These are phyloP conservation scores for Microcaecilia unicolor DNA, from an alignment of 2,797 vertebrate species.

Conservation along the genomic window DNA sequence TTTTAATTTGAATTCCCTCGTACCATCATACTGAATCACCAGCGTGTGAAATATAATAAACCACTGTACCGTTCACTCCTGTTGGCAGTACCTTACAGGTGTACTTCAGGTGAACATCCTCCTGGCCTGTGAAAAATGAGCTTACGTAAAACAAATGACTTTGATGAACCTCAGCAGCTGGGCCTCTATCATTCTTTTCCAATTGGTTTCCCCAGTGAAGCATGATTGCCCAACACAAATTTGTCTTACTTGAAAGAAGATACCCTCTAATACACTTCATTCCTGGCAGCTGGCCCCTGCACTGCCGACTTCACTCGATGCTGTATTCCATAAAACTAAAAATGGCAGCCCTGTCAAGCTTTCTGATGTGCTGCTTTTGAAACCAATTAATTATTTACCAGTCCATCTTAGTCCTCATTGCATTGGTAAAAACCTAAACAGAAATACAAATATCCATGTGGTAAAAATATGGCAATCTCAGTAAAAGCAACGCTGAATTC, in stretches of 20 bases:
- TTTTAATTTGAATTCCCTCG: conserved; percentile 16
- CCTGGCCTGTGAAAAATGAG: conserved; percentile 97
- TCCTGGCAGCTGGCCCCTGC: conserved; percentile 22
- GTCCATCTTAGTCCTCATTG: conserved; percentile 20
- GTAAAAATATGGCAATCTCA: conserved; percentile 3
- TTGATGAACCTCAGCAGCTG: conserved; percentile 88
- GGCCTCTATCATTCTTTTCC: conserved; percentile 96
- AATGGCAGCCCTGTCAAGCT: conserved; percentile 18
- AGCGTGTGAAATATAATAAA: conserved; percentile 98
- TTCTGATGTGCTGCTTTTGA: conserved; percentile 10
- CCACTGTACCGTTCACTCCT: conserved; percentile 90
- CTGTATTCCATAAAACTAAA: conserved; percentile 7
- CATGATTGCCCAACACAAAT: conserved; percentile 68
- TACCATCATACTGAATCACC: conserved; percentile 65
- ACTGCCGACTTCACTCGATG: conserved; percentile 38
- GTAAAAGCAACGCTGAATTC: background rate
- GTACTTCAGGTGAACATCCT: conserved; percentile 85
- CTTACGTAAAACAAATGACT: conserved; percentile 77
- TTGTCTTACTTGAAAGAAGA: conserved; percentile 91
- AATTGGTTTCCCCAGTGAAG: conserved; percentile 82
- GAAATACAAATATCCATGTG: conserved; percentile 16
- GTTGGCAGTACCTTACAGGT: conserved; percentile 84
- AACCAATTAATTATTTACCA: conserved; percentile 30
- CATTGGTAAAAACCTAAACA: conserved; percentile 29
- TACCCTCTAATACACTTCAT: conserved; percentile 67